Percentiles rank a stretch among this genome's conserved stretches.
phyloP scores from a whole-genome alignment of 2,113 vertebrate genomes.

The Tympanuchus pallidicinctus region DNA sequence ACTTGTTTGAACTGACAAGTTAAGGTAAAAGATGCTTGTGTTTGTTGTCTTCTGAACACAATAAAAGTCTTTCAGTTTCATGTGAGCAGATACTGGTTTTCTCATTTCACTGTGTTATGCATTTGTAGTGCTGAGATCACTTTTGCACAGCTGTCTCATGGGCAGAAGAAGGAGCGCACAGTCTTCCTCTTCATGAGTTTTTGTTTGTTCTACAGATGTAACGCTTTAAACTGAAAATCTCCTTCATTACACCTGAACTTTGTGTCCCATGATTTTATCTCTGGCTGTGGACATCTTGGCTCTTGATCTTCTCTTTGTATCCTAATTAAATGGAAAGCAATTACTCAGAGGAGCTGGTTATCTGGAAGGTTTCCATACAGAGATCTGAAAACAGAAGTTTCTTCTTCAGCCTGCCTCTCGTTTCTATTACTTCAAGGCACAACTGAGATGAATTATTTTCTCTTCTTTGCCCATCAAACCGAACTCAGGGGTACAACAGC shows the following conservation, averaged over 20 bases:
- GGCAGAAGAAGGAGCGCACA: not conserved
- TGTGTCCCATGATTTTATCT: not conserved
- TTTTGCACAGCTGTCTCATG: not conserved
- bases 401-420: not conserved
- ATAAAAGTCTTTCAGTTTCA: not conserved
- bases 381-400: not conserved
- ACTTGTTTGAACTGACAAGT: not conserved
- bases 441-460: not conserved
- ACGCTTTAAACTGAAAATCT: not conserved
- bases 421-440: not conserved
- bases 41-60: not conserved
- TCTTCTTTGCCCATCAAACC: not conserved
- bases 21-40: not conserved
- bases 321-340: conserved; percentile 34
- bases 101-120: not conserved
- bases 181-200: not conserved
- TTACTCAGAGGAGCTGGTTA: not conserved
- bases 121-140: not conserved
- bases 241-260: not conserved
- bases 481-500: not conserved
- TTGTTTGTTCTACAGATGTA: not conserved
- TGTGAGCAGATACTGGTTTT: not conserved
- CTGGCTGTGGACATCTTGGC: conserved; percentile 1
- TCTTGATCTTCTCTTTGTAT: conserved; percentile 7
- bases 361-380: not conserved